A percentile compares a stretch with the other conserved stretches of the same genome.
phyloP scores from a whole-genome alignment of 2,888 invertebrate species.

The Epistrophe grossulariae region DNA sequence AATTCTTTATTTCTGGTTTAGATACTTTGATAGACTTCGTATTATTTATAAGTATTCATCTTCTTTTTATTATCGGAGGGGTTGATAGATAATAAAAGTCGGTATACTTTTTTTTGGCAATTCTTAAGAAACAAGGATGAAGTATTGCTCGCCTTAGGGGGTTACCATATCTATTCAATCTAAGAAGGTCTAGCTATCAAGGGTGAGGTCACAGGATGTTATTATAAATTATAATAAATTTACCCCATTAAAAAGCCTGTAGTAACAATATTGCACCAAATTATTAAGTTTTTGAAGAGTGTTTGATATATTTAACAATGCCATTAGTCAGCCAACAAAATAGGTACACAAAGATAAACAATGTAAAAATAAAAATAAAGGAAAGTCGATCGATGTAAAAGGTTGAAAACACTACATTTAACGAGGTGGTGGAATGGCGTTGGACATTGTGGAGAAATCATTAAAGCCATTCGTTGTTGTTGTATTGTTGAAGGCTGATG shows the following conservation, averaged over 20 bases:
- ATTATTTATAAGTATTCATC: conserved; percentile 41
- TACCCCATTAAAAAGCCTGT: conserved; percentile 14
- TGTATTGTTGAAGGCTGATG: conserved; percentile 33
- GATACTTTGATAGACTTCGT: conserved; percentile 48
- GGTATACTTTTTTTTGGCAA: conserved; percentile 1
- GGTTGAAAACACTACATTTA: conserved; percentile 61
- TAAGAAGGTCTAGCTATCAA: conserved; percentile 24
- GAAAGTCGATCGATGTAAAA: conserved; percentile 66
- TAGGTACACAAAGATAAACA: conserved; percentile 28
- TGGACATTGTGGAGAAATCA: conserved; percentile 31
- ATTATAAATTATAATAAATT: conserved; percentile 27
- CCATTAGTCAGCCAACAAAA: conserved; percentile 71
- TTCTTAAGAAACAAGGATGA: conserved; percentile 13
- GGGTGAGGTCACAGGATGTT: conserved; percentile 37
- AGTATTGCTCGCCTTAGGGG: conserved; percentile 6
- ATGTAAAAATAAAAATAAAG: conserved; percentile 41
- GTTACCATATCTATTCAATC: conserved; percentile 9
- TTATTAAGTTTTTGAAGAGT: conserved; percentile 15
- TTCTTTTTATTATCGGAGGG: conserved; percentile 8
- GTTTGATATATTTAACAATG: conserved; percentile 59
- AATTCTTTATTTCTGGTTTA: conserved; percentile 54
- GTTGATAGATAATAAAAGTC: conserved; percentile 27
- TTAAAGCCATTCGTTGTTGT: conserved; percentile 47
- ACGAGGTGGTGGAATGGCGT: conserved; percentile 43
- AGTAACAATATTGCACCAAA: conserved; percentile 42